phyloP scores from a whole-genome alignment of 2,888 invertebrate species.

The Cataglyphis albicans region DNA sequence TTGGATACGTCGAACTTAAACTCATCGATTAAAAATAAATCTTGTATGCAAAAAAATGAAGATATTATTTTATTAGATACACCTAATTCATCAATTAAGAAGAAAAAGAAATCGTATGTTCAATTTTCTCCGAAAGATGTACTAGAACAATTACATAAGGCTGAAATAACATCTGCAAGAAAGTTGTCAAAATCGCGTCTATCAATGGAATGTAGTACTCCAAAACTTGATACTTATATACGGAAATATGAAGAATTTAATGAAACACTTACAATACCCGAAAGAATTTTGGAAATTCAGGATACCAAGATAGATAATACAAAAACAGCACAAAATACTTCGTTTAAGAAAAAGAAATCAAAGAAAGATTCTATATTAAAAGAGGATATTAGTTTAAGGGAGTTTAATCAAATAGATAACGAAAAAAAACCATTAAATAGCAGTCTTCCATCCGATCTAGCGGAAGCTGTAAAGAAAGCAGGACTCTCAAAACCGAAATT shows the following conservation, averaged over 20 bases:
- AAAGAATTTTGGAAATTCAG: background rate
- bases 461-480: conserved; percentile 19
- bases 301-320: conserved; percentile 2
- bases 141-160: conserved; percentile 34
- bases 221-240: conserved; percentile 31
- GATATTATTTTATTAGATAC: background rate
- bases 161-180: background rate
- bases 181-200: background rate
- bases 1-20: background rate
- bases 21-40: background rate
- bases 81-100: background rate
- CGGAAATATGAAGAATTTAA: background rate
- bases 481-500: conserved; percentile 27
- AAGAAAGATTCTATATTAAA: background rate
- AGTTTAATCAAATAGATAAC: conserved; percentile 1
- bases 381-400: conserved; percentile 18
- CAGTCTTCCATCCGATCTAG: conserved; percentile 47
- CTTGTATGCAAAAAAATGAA: background rate
- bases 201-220: conserved; percentile 61
- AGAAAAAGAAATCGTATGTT: background rate
- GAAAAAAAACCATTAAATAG: conserved; percentile 1
- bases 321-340: background rate
- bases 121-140: background rate
- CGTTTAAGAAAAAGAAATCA: background rate
- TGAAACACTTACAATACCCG: background rate